Conservation (phyloP, 2,888 invertebrate genomes). For the Kuschelorhynchus macadamiae region DNA sequence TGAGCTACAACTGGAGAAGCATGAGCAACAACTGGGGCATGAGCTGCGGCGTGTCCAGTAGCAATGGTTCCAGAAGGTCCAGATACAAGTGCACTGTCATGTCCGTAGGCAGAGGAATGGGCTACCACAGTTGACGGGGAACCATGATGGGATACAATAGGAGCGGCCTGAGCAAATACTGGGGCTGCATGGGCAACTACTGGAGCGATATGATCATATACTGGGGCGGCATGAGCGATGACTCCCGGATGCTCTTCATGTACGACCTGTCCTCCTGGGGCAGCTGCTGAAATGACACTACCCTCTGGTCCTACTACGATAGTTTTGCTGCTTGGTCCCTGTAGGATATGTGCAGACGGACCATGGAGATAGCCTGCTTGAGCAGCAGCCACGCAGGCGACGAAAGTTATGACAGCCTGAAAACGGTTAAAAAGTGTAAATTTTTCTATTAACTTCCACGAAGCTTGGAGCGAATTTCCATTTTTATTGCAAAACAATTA, state of each 20-base stretch:
- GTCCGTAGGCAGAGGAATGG: slow-evolving; percentile 28
- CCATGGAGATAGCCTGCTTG: slow-evolving; percentile 43
- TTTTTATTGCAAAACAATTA: too few species aligned
- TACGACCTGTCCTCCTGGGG: slow-evolving; percentile 52
- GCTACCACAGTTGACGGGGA: slow-evolving; percentile 34
- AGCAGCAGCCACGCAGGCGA: slow-evolving; percentile 40
- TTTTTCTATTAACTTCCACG: too few species aligned
- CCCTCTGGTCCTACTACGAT: slow-evolving; percentile 59
- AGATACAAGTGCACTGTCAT: slow-evolving; percentile 18
- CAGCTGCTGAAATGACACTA: slow-evolving; percentile 44
- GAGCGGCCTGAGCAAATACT: slow-evolving; percentile 21
- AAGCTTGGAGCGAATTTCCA: too few species aligned
- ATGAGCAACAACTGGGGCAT: slow-evolving; percentile 29
- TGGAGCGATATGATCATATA: slow-evolving; percentile 38
- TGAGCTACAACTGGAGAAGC: too few species aligned
- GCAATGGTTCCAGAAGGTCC: slow-evolving; percentile 23
- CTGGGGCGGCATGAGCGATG: slow-evolving; percentile 48
- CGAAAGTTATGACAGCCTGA: slow-evolving; percentile 29
- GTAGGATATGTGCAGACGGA: slow-evolving; percentile 46
- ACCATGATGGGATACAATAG: too few species aligned
- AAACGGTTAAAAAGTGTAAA: too few species aligned
- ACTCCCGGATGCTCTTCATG: slow-evolving; percentile 51
- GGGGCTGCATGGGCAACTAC: slow-evolving; percentile 25
- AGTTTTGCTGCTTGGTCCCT: slow-evolving; percentile 60
- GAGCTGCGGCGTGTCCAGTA: slow-evolving; percentile 32